Conservation (phyloP, 2,113 vertebrate species). For the Emydura subglobosa region DNA sequence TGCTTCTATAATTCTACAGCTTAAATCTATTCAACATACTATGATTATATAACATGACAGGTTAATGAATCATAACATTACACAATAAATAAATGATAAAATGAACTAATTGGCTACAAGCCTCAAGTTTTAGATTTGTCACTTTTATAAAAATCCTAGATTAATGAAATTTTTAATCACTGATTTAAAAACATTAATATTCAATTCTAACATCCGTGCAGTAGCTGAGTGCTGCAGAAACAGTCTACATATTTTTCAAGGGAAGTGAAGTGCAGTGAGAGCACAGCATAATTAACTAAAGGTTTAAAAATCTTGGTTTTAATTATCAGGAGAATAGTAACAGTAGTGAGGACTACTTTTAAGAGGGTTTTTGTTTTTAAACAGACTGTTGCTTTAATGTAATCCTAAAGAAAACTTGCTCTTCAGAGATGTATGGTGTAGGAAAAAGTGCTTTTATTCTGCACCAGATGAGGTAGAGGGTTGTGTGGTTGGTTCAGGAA, state of each 20-base stretch:
- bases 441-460: background rate
- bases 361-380: too few relatives aligned
- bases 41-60: too few relatives aligned
- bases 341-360: too few relatives aligned
- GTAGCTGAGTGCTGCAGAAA: background rate
- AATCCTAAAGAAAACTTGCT: background rate
- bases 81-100: too few relatives aligned
- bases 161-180: background rate
- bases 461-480: background rate
- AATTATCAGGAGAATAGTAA: too few relatives aligned
- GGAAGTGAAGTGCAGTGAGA: background rate
- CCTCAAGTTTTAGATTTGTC: background rate
- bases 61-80: too few relatives aligned
- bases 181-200: background rate
- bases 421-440: background rate
- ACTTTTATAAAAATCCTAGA: background rate
- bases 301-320: background rate
- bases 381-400: rapidly evolving
- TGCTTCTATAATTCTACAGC: too few relatives aligned
- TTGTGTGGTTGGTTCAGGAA: too few relatives aligned
- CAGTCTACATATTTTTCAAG: background rate
- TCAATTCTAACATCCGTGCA: background rate
- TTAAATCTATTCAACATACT: too few relatives aligned
- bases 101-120: background rate
- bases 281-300: background rate